Evolutionary conservation across 2,113 vertebrate species (phyloP).

Genomic region (Chlamydotis undulata): DNA sequence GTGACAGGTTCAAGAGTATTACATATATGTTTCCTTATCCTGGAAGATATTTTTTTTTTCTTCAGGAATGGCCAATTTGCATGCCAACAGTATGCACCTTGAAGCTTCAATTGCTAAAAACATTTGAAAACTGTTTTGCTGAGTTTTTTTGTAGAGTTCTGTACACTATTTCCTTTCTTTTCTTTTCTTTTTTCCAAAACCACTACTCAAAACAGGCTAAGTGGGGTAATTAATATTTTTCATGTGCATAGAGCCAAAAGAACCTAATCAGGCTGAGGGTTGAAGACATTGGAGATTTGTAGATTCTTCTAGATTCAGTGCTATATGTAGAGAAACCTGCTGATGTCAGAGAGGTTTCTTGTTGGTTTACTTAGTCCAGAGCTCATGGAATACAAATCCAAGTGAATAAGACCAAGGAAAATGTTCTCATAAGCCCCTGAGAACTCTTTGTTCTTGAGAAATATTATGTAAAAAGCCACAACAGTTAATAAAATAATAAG

Average conservation of each 20-base stretch:
- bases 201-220: not conserved
- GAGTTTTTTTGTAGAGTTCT: not conserved
- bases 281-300: not conserved
- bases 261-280: not conserved
- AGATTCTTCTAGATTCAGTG: not conserved
- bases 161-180: not conserved
- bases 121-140: not conserved
- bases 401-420: not conserved
- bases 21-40: not conserved
- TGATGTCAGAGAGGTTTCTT: not conserved
- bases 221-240: not conserved
- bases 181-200: not conserved
- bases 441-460: not conserved
- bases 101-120: not conserved
- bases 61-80: not conserved
- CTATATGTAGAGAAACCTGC: not conserved
- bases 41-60: not conserved
- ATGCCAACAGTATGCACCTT: not conserved
- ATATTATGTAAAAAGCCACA: not conserved
- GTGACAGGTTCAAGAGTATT: not conserved
- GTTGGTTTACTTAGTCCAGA: not conserved
- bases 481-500: not conserved
- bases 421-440: not conserved
- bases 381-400: not conserved
- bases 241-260: not conserved